phyloP scores from a whole-genome alignment of 2,113 vertebrate genomes.

The Falco punctatus region DNA sequence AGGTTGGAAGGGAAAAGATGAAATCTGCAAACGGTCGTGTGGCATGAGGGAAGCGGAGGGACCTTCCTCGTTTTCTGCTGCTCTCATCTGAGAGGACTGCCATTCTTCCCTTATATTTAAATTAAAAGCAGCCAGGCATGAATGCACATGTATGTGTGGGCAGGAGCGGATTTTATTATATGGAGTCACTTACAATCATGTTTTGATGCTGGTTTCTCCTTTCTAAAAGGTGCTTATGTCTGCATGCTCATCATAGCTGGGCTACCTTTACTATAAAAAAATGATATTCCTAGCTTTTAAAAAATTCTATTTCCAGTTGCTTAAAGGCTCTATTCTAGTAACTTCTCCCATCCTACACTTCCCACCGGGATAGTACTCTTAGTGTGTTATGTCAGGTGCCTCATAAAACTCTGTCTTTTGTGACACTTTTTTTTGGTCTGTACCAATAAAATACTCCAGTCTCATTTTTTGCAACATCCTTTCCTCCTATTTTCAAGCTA shows the following conservation, averaged over 20 bases:
- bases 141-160: neutral
- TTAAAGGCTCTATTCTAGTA: neutral
- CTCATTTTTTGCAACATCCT: neutral
- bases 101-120: neutral
- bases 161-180: neutral
- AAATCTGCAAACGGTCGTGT: neutral
- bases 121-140: constrained; percentile 12
- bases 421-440: neutral
- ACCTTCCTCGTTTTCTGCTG: neutral
- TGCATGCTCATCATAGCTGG: neutral
- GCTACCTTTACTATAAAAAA: neutral
- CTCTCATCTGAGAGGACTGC: neutral
- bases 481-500: neutral
- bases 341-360: neutral
- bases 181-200: neutral
- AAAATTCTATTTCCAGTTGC: neutral
- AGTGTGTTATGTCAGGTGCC: neutral
- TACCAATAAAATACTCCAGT: neutral
- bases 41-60: neutral
- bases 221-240: neutral
- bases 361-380: neutral
- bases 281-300: neutral
- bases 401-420: neutral
- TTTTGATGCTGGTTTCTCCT: neutral
- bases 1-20: constrained; percentile 4